These are phyloP conservation scores for Protosalanx chinensis DNA, from an alignment of 2,797 vertebrate genomes.

Conservation along the genomic window DNA sequence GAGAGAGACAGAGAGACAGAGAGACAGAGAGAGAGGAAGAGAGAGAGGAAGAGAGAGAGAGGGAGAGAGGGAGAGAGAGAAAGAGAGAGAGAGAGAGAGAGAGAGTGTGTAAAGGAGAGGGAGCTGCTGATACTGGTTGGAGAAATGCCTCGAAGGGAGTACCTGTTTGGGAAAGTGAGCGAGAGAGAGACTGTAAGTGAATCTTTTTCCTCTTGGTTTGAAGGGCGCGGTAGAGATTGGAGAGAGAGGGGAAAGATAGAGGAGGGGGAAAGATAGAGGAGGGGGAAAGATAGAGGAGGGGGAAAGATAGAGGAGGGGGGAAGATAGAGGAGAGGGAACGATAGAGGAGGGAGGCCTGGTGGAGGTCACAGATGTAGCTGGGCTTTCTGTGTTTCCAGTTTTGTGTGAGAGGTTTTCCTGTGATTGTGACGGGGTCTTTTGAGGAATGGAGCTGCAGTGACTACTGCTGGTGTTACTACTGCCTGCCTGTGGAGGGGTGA, in stretches of 20 bases:
- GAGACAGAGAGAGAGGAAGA: slow-evolving; percentile 21
- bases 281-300: background rate
- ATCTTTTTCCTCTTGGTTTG: slow-evolving; percentile 42
- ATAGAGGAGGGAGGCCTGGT: no score
- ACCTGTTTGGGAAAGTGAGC: slow-evolving; percentile 39
- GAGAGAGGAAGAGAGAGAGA: slow-evolving; percentile 28
- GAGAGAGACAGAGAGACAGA: slow-evolving; percentile 38
- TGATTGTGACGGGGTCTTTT: no score
- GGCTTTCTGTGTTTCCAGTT: background rate
- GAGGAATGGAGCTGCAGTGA: no score
- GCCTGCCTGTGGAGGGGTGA: no score
- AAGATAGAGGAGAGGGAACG: no score
- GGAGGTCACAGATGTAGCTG: background rate
- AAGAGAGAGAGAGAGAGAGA: slow-evolving; percentile 28
- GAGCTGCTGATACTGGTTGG: slow-evolving; percentile 7
- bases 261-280: background rate
- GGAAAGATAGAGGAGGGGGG: no score
- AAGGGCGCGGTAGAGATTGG: slow-evolving; percentile 15
- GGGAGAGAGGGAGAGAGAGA: slow-evolving; percentile 5
- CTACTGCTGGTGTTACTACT: no score
- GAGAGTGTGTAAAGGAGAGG: background rate
- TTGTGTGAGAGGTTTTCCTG: no score
- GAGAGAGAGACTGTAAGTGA: slow-evolving; percentile 47
- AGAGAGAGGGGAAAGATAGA: background rate
- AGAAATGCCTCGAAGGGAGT: slow-evolving; percentile 48